Conservation (phyloP, 2,888 invertebrate genomes). For the Trichopria drosophilae region DNA sequence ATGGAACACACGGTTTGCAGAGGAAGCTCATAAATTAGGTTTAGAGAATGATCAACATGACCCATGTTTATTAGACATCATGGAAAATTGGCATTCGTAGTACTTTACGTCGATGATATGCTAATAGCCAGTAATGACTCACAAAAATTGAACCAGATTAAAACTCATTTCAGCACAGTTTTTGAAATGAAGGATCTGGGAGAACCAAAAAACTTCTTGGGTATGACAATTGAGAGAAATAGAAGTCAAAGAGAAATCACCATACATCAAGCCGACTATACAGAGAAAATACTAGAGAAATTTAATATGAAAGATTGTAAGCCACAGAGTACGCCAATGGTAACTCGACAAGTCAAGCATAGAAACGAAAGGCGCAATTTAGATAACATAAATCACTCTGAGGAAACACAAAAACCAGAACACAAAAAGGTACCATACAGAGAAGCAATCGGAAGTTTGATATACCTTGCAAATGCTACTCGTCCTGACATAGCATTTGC, state of each 20-base stretch:
- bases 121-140: conserved; percentile 33
- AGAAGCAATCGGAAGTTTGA: conserved; percentile 37
- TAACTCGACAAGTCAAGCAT: conserved; percentile 22
- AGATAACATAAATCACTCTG: no score
- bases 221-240: conserved; percentile 33
- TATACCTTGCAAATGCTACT: conserved; percentile 33
- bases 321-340: conserved; percentile 26
- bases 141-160: conserved; percentile 29
- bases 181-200: conserved; percentile 38
- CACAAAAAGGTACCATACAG: conserved; percentile 32
- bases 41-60: conserved; percentile 33
- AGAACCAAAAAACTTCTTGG: conserved; percentile 33
- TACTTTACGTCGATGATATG: conserved; percentile 37
- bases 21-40: conserved; percentile 29
- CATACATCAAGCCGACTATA: conserved; percentile 29
- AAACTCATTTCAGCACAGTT: conserved; percentile 26
- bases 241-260: conserved; percentile 25
- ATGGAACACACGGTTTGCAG: conserved; percentile 30
- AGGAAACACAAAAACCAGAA: no score
- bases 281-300: conserved; percentile 26
- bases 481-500: conserved; percentile 24
- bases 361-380: conserved; percentile 10
- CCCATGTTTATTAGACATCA: conserved; percentile 33
- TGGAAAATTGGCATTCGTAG: conserved; percentile 25
- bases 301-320: conserved; percentile 23